Evolutionary conservation across 2,113 vertebrate genomes (phyloP).

Genomic region (Phocoena sinus): DNA sequence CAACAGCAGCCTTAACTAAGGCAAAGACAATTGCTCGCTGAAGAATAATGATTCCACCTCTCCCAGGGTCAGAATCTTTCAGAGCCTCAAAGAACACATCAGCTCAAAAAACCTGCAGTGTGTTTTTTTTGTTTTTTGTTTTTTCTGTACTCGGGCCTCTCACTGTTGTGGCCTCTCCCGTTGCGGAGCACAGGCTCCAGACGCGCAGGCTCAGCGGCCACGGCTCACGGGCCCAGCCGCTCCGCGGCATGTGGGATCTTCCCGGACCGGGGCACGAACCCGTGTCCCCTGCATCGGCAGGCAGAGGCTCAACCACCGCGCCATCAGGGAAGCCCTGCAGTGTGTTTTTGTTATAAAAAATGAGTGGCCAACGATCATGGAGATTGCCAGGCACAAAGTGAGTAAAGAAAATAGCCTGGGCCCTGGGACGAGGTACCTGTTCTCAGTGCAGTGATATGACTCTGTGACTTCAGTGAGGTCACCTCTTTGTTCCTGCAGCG

Average conservation of each 20-base stretch:
- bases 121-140: background rate
- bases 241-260: no score
- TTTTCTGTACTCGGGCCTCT: no score
- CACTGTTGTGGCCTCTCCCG: no score
- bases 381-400: background rate
- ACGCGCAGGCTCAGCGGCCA: no score
- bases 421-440: background rate
- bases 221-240: no score
- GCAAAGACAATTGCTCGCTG: background rate
- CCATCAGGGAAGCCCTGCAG: background rate
- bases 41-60: background rate
- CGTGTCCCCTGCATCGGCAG: no score
- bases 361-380: background rate
- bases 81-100: background rate
- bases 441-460: fast-evolving
- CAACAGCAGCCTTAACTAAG: background rate
- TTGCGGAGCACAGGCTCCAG: no score
- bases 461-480: background rate
- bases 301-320: no score
- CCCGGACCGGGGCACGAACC: no score
- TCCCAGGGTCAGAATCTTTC: background rate
- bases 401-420: background rate
- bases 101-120: background rate
- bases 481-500: background rate
- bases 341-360: background rate